phyloP scores from a whole-genome alignment of 2,797 vertebrate genomes.

The Melanitta fusca region DNA sequence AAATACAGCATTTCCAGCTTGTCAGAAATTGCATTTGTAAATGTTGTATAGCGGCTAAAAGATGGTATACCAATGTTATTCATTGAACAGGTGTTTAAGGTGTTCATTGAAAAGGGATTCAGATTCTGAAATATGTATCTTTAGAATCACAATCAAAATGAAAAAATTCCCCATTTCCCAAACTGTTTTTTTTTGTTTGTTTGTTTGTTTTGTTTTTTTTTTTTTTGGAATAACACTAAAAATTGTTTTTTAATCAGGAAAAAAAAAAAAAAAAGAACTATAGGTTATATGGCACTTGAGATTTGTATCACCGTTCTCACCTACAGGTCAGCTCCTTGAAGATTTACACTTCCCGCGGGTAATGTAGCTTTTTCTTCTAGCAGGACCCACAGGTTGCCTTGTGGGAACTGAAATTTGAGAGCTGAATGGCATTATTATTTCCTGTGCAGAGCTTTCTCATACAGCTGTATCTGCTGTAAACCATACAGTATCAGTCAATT shows the following conservation, averaged over 20 bases:
- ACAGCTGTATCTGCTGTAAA: not conserved
- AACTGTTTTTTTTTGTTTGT: not conserved
- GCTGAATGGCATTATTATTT: not conserved
- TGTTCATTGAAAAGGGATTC: not conserved
- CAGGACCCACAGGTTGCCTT: not conserved
- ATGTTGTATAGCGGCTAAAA: not conserved
- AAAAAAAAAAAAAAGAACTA: not conserved
- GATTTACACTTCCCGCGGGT: not conserved
- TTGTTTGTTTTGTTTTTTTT: too few relatives aligned
- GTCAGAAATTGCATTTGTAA: not conserved
- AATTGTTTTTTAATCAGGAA: not conserved
- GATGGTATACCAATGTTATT: not conserved
- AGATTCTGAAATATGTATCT: not conserved
- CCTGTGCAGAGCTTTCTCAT: not conserved
- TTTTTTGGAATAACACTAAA: not conserved
- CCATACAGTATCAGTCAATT: not conserved
- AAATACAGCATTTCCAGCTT: not conserved
- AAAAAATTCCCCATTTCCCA: not conserved
- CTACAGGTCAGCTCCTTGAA: not conserved
- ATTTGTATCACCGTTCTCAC: not conserved
- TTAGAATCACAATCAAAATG: not conserved
- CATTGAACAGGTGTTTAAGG: not conserved
- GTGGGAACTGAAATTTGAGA: not conserved
- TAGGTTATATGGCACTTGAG: not conserved
- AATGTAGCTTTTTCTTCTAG: not conserved